Conservation (phyloP, 2,113 vertebrate species). For the Arizona elegans region DNA sequence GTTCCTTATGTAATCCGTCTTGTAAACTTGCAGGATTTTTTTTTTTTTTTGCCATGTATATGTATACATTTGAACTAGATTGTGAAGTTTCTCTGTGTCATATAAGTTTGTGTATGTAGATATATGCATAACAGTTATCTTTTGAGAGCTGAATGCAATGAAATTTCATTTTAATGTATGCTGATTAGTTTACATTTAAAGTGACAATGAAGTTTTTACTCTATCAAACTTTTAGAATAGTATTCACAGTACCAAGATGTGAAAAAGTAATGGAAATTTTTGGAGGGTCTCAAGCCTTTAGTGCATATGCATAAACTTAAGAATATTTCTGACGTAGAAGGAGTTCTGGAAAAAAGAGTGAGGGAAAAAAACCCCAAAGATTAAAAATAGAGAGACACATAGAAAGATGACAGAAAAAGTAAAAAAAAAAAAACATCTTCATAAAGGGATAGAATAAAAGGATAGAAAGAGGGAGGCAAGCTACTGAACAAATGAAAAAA, state of each 20-base stretch:
- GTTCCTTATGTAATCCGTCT: too few species aligned
- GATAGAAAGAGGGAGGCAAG: neutral
- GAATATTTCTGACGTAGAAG: neutral
- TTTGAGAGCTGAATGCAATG: too few species aligned
- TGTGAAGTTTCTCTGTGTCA: too few species aligned
- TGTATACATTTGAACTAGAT: too few species aligned
- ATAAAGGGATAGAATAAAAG: neutral
- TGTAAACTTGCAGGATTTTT: too few species aligned
- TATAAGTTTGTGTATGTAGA: too few species aligned
- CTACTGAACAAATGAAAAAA: neutral
- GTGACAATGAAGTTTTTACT: too few species aligned
- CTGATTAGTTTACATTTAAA: too few species aligned
- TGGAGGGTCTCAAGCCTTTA: neutral
- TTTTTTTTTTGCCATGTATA: too few species aligned
- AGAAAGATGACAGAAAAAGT: neutral
- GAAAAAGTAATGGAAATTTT: neutral
- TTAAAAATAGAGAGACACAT: neutral
- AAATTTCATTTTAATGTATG: too few species aligned
- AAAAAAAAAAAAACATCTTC: neutral
- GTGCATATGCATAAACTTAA: neutral
- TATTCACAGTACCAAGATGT: neutral
- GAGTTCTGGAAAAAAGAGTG: neutral
- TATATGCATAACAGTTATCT: too few species aligned
- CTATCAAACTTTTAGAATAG: neutral
- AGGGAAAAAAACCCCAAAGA: neutral